phyloP scores from a whole-genome alignment of 1,140 invertebrate genomes.

The Eriosoma lanigerum region DNA sequence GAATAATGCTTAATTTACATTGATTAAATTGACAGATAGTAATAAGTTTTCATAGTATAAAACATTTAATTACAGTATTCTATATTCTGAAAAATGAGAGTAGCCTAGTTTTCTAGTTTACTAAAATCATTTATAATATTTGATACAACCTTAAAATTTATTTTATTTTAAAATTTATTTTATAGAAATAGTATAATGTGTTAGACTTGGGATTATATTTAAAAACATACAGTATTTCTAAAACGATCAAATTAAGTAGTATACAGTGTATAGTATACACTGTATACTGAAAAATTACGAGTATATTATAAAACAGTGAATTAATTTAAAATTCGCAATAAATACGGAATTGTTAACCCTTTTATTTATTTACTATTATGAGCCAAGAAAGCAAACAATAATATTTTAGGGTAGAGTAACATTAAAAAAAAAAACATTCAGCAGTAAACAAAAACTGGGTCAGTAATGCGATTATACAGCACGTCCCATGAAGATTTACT shows the following conservation, averaged over 20 bases:
- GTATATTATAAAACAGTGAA: background rate
- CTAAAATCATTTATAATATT: no score
- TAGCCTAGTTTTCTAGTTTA: no score
- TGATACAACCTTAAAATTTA: no score
- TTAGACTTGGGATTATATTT: background rate
- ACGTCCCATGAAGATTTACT: no score
- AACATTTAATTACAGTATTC: no score
- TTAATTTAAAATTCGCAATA: background rate
- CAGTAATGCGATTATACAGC: background rate
- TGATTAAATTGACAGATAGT: no score
- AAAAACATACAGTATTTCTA: background rate
- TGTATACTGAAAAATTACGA: no score
- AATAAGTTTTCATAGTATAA: no score
- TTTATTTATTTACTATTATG: background rate
- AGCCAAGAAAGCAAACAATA: background rate
- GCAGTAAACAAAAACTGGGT: background rate
- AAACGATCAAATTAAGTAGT: background rate
- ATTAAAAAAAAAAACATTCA: background rate
- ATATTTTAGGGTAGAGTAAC: background rate
- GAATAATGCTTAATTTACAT: no score
- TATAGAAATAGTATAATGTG: no score
- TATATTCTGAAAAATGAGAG: no score
- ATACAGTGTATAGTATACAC: background rate
- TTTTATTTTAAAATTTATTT: no score
- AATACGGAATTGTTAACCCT: conserved; percentile 1